Evolutionary conservation across 2,888 invertebrate species (phyloP).

Genomic region (Melieria omissa): DNA sequence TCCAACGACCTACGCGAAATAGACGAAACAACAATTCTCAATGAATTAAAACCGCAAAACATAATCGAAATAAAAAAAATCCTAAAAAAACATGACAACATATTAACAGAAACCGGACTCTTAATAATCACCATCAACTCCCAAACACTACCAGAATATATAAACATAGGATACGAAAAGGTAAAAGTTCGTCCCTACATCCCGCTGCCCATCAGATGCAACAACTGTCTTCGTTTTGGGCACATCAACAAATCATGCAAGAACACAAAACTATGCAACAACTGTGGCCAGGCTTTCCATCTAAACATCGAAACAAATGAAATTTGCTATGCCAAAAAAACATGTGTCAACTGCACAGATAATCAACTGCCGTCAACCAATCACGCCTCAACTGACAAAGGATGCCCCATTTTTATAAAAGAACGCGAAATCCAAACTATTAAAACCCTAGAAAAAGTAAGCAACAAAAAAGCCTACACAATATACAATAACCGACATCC

Average conservation of each 20-base stretch:
- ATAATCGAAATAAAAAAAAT: not conserved
- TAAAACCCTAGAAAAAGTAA: no score
- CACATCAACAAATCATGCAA: not conserved
- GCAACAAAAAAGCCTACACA: no score
- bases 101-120: not conserved
- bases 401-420: not conserved
- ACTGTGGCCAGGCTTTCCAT: not conserved
- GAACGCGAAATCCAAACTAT: no score
- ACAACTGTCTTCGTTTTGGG: not conserved
- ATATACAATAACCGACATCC: no score
- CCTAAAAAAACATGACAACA: not conserved
- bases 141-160: not conserved
- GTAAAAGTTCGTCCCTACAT: constrained; percentile 1
- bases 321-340: no score
- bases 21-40: not conserved
- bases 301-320: not conserved
- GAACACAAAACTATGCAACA: not conserved
- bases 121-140: not conserved
- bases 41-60: constrained; percentile 5
- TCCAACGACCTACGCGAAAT: not conserved
- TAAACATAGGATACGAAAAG: not conserved
- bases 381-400: not conserved
- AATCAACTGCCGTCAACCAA: no score
- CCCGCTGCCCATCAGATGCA: not conserved
- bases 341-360: no score